A percentile compares a stretch with the other conserved stretches of the same genome.
Evolutionary conservation across 2,113 vertebrate species (phyloP).

Genomic region (Fukomys damarensis): DNA sequence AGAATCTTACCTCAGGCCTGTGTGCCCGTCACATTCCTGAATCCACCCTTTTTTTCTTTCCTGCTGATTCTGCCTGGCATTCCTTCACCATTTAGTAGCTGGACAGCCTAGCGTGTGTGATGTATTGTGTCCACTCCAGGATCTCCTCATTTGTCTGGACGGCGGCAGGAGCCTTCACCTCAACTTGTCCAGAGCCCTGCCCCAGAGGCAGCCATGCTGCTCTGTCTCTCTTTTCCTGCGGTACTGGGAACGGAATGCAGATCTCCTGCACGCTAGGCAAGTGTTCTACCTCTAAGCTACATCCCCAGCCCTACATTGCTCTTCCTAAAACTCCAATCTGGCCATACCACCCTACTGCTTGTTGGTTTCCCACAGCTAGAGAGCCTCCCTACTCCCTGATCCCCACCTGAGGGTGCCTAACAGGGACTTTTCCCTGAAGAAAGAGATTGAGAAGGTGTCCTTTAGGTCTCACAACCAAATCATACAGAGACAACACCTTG

Average conservation of each 20-base stretch:
- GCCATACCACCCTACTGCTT: neutral
- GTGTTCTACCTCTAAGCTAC: neutral
- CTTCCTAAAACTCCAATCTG: neutral
- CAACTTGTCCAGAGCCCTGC: neutral
- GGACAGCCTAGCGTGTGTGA: neutral
- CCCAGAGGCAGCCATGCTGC: neutral
- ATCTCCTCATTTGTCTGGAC: neutral
- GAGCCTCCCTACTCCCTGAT: fast-evolving
- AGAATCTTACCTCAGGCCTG: neutral
- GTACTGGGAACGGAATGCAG: neutral
- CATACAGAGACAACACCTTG: neutral
- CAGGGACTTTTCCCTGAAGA: neutral
- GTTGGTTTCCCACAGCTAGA: neutral
- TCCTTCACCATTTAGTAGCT: neutral
- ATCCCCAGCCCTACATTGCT: neutral
- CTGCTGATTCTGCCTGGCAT: too few species aligned
- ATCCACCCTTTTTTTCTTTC: neutral
- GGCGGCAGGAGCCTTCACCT: neutral
- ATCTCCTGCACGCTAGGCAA: neutral
- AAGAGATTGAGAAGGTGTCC: neutral
- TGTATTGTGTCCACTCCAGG: neutral
- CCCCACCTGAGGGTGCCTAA: too few species aligned
- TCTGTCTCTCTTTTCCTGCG: neutral
- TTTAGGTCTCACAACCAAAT: neutral
- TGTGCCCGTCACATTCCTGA: neutral